These are phyloP conservation scores for Andinoacara biseriatus DNA, from an alignment of 2,113 vertebrate species.

Conservation along the genomic window DNA sequence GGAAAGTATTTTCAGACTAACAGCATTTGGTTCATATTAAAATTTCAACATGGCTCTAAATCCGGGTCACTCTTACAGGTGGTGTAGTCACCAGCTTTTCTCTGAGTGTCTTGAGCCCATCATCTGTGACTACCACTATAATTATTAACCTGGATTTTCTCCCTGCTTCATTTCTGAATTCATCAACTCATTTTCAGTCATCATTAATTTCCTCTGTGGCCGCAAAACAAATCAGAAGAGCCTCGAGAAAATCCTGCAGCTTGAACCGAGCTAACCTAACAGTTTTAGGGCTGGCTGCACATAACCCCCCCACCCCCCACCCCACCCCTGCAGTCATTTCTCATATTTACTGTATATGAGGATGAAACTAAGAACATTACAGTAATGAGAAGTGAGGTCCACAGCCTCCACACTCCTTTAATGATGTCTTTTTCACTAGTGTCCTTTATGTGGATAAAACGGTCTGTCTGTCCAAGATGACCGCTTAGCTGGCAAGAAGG, in stretches of 20 bases:
- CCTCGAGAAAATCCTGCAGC: not conserved
- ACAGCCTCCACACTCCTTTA: no score
- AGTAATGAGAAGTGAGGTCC: no score
- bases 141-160: not conserved
- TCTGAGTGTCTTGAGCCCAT: not conserved
- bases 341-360: not conserved
- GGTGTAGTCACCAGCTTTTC: not conserved
- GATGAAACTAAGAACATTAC: not conserved
- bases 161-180: not conserved
- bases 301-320: no score
- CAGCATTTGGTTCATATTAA: not conserved
- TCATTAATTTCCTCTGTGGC: not conserved
- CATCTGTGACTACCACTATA: not conserved
- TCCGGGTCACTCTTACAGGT: not conserved
- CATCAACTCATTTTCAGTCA: not conserved
- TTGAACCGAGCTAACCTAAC: not conserved
- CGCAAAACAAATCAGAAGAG: not conserved
- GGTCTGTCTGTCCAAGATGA: not conserved
- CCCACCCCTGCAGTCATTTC: not conserved
- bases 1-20: not conserved
- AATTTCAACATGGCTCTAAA: not conserved
- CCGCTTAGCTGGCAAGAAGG: not conserved
- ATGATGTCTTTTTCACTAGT: not conserved
- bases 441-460: fast-evolving
- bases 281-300: not conserved